phyloP scores from a whole-genome alignment of 2,888 invertebrate species.

The Lordiphosa fenestrarum region DNA sequence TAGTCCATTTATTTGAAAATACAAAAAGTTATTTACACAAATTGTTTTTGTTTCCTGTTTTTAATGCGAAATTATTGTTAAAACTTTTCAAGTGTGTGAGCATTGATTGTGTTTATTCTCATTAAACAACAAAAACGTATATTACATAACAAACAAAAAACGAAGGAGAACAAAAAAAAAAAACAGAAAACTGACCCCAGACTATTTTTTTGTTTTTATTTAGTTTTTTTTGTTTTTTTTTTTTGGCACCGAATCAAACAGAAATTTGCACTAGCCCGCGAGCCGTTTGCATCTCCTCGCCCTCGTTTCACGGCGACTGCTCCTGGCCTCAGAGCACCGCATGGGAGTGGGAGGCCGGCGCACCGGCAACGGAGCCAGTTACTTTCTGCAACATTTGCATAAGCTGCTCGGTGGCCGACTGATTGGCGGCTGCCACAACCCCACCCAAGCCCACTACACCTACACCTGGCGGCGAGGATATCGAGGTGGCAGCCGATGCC shows the following conservation, averaged over 20 bases:
- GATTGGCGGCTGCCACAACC: slow-evolving; percentile 38
- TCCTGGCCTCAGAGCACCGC: slow-evolving; percentile 41
- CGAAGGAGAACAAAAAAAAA: slow-evolving; percentile 48
- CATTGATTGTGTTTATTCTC: slow-evolving; percentile 55
- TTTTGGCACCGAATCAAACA: slow-evolving; percentile 71
- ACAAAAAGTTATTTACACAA: slow-evolving; percentile 71
- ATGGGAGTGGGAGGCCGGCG: slow-evolving; percentile 55
- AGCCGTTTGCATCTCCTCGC: slow-evolving; percentile 34
- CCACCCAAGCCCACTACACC: slow-evolving; percentile 44
- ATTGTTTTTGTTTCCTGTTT: slow-evolving; percentile 36
- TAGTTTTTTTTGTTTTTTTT: slow-evolving; percentile 29
- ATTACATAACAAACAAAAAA: slow-evolving; percentile 51
- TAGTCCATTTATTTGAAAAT: slow-evolving; percentile 46
- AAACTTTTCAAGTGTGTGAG: slow-evolving; percentile 79
- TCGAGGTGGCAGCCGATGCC: slow-evolving; percentile 72
- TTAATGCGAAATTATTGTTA: slow-evolving; percentile 72
- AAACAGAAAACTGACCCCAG: slow-evolving; percentile 31
- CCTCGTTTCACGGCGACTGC: not conserved
- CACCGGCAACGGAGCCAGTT: slow-evolving; percentile 53
- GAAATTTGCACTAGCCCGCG: slow-evolving; percentile 57
- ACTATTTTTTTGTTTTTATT: slow-evolving; percentile 6
- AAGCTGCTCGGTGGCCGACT: slow-evolving; percentile 79
- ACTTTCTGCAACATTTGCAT: slow-evolving; percentile 79
- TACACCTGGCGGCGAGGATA: slow-evolving; percentile 68
- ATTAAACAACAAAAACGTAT: slow-evolving; percentile 36